Base-by-base conservation (phyloP, 2,113 vertebrate genomes). In the Leptobrachium leishanense region DNA sequence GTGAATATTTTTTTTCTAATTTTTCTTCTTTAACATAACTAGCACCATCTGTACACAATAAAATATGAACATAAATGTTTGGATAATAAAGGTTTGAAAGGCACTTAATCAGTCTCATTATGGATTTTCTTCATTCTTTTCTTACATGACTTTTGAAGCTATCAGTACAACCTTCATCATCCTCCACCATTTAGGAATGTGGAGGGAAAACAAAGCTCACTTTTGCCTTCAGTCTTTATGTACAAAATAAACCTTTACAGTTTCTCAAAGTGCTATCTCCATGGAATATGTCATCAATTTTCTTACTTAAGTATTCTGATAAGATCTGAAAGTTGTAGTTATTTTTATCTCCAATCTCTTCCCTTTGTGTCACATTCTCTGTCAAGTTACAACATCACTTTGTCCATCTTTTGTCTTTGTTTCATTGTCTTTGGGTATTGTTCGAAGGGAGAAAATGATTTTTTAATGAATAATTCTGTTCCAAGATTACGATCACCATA, bases 1-100 rank as follows among this genome's bases (percentile, higher is more conserved):
- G 82, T 77, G 77, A 67, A 86, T 85, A 87, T 84, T 74, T 84
- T 87, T 82, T 74, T 82, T 82, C 79, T 83, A 81, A 84, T 74
- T 82, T 84, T 84, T 74, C 88, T 85, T 86, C 77, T 79, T 88
- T 89, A 89, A 86, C 83, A 86, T 80, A 83, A 89, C 92, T 93
- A 97, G 95, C 96, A 96, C 95, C 96, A 90, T 94, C 93, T 95
- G 94, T 93, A 94, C 95, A 96, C 92, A 88, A 90, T 87, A 86
- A 89, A 85, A 90, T 91, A 93, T 88, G 88, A 89, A 90, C 92
- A 91, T 91, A 91, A 87, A 90, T 84, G 90, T 94, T 90, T 92
- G 87, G 89, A 89, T 94, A 91, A 91, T 91, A 90, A 94, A 94
- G 91, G 91, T 93, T 96, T 97, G 92, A 91, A 95, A 99, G 97